phyloP scores from a whole-genome alignment of 2,888 invertebrate species.

The Drosophila nigricruria region DNA sequence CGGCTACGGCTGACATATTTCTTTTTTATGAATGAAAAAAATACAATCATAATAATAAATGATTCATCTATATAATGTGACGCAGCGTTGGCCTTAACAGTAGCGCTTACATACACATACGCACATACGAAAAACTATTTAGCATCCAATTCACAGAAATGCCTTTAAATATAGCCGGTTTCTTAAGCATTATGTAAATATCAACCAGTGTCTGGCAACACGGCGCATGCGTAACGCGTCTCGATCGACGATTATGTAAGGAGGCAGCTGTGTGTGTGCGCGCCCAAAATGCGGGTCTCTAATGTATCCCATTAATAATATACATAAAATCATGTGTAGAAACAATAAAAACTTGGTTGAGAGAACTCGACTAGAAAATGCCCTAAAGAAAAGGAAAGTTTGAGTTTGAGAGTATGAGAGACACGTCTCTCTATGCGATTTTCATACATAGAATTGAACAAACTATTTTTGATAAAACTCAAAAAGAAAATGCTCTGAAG shows the following conservation, averaged over 20 bases:
- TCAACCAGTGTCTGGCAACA: constrained; percentile 42
- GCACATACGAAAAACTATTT: constrained; percentile 59
- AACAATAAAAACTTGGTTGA: not conserved
- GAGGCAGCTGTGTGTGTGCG: constrained; percentile 22
- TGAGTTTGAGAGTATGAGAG: too few relatives aligned
- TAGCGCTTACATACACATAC: constrained; percentile 40
- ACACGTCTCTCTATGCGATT: too few relatives aligned
- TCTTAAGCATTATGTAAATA: constrained; percentile 55
- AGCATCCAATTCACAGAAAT: constrained; percentile 63
- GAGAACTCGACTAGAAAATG: constrained; percentile 5
- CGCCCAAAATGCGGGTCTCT: constrained; percentile 33
- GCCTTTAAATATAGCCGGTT: constrained; percentile 46
- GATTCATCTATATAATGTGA: constrained; percentile 70
- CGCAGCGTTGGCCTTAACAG: constrained; percentile 60
- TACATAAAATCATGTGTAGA: constrained; percentile 33
- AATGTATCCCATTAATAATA: constrained; percentile 47
- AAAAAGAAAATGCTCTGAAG: too few relatives aligned
- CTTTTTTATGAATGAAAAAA: constrained; percentile 70
- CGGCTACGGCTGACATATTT: constrained; percentile 52
- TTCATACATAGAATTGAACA: too few relatives aligned
- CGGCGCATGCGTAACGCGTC: constrained; percentile 60
- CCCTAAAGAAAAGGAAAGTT: constrained; percentile 1
- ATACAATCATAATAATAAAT: constrained; percentile 53
- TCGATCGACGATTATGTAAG: constrained; percentile 42
- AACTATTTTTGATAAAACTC: too few relatives aligned